These are phyloP conservation scores for Vulpes lagopus DNA, from an alignment of 2,113 vertebrate species.

Conservation along the genomic window DNA sequence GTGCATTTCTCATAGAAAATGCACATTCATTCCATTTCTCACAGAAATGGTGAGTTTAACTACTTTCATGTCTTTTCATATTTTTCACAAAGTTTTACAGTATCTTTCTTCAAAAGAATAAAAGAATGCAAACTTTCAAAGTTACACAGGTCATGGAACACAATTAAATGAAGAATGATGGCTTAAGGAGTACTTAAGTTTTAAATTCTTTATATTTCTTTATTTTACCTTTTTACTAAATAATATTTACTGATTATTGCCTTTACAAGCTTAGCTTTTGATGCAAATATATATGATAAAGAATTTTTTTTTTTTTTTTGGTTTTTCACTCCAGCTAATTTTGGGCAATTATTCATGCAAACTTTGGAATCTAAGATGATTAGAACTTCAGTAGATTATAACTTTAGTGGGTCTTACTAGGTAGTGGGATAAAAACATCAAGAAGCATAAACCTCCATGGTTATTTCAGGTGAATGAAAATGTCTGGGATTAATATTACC, in stretches of 20 bases:
- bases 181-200: background rate
- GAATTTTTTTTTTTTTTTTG: background rate
- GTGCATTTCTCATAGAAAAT: background rate
- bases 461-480: slow-evolving; percentile 1
- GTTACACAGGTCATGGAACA: background rate
- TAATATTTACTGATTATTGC: background rate
- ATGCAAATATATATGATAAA: background rate
- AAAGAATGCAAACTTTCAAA: background rate
- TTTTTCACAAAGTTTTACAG: background rate
- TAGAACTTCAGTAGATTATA: background rate
- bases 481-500: background rate
- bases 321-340: slow-evolving; percentile 3
- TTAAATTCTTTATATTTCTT: background rate
- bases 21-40: background rate
- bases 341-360: slow-evolving; percentile 51
- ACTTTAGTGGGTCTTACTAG: slow-evolving; percentile 41
- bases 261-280: background rate
- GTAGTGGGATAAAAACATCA: background rate
- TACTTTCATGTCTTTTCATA: background rate
- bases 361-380: background rate
- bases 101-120: slow-evolving; percentile 28
- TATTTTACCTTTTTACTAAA: background rate
- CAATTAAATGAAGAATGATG: background rate
- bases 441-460: background rate
- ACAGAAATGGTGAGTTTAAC: background rate